phyloP scores from a whole-genome alignment of 1,140 invertebrate species.

The Sarcophaga peregrina region DNA sequence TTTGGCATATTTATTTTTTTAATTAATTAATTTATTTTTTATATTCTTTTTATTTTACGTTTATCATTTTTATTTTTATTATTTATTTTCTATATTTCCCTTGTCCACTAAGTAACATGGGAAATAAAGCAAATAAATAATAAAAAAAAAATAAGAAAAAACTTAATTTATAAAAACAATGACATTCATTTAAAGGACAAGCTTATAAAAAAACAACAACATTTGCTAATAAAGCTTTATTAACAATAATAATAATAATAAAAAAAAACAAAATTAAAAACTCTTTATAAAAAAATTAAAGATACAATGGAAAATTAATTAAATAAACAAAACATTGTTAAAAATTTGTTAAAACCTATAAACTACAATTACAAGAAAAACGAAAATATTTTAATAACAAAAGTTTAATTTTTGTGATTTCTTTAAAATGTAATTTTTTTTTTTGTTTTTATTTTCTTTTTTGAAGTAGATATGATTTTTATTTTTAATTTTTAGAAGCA shows the following conservation, averaged over 20 bases:
- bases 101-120: no score
- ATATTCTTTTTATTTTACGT: no score
- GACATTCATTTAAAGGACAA: neutral
- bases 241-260: constrained; percentile 14
- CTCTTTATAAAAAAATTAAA: neutral
- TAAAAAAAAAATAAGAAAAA: neutral
- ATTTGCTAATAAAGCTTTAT: constrained; percentile 26
- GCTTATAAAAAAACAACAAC: neutral
- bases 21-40: no score
- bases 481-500: no score
- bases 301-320: neutral
- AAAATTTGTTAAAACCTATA: neutral
- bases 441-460: no score
- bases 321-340: neutral
- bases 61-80: no score
- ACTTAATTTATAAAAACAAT: no score
- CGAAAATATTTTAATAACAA: neutral
- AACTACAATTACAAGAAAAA: neutral
- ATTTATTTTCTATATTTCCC: no score
- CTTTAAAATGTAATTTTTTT: neutral
- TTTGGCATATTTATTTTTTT: neutral
- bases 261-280: neutral
- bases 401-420: no score
- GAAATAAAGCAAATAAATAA: neutral
- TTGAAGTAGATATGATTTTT: no score